Conservation (phyloP, 2,888 invertebrate genomes). For the Yponomeuta cagnagella region DNA sequence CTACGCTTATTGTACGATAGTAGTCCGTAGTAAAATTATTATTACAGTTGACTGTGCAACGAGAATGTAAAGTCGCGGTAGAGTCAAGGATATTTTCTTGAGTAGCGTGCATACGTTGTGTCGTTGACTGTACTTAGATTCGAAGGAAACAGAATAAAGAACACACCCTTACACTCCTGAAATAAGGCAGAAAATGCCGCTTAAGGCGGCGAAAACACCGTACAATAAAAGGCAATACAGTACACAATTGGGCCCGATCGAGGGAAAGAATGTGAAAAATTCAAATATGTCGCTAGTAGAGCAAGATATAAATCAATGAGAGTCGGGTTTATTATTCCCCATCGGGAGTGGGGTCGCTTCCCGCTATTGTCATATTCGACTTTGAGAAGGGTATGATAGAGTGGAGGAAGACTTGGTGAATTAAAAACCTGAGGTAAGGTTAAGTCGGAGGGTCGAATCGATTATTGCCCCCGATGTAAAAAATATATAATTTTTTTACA, state of each 20-base stretch:
- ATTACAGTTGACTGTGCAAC: too few species aligned
- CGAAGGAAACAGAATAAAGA: too few species aligned
- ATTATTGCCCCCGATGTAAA: too few species aligned
- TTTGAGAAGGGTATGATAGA: constrained; percentile 4
- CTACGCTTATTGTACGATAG: not conserved
- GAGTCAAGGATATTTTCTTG: too few species aligned
- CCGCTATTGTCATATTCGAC: constrained; percentile 4
- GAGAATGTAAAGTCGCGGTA: too few species aligned
- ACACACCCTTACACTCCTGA: not conserved
- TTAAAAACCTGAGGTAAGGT: too few species aligned
- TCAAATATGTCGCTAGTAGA: constrained; percentile 11
- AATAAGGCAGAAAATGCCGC: not conserved
- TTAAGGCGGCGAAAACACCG: not conserved
- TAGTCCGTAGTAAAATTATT: not conserved
- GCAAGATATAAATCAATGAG: constrained; percentile 18
- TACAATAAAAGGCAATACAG: not conserved
- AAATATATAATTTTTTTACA: too few species aligned
- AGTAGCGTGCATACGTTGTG: too few species aligned
- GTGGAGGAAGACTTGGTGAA: too few species aligned
- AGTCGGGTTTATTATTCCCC: constrained; percentile 16
- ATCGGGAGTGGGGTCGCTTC: constrained; percentile 11
- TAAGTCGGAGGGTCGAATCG: too few species aligned
- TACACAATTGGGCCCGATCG: not conserved
- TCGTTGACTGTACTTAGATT: too few species aligned
- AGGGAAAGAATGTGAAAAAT: constrained; percentile 12